Evolutionary conservation across 1,140 invertebrate species (phyloP), one percentile per base, ranked within the genome.

Genomic region (Orussus abietinus): DNA sequence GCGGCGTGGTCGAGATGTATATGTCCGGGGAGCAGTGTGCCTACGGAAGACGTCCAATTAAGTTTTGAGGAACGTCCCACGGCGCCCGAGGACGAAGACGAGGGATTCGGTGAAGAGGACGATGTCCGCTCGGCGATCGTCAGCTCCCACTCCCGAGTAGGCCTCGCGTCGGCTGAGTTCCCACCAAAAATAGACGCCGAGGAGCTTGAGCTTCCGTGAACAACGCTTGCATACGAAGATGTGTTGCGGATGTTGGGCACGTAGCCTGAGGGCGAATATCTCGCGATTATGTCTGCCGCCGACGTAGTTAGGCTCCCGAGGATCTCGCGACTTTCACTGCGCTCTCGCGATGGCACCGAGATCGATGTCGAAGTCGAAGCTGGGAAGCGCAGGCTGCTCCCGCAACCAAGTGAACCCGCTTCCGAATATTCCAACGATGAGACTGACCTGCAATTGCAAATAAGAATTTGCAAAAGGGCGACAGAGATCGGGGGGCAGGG

Each of bases 231-330:
- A n/a, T n/a, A n/a, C n/a, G n/a, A n/a, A n/a, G n/a, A n/a, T n/a
- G n/a, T 65, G 37, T 77, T 62, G 37, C 77, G 71, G 4, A 77
- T 75, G 17, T 77, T 71, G 5, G 81, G 79, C 34, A 80, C 71
- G 57, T 84, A 83, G 44, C 78, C 77, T 4, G 75, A 62, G 5
- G 80, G 78, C 1, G 79, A 82, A 51, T 82, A 83, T 49, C 80
- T 80, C 39, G 76, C 77, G 49, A 77, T 77, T 3, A 82, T 53
- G 31, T 83, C 81, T 2, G 77, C 75, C 0, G 76, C 69, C 0
- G 74, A 76, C 55, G 77, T 72, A 5, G 57, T 55, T 26, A 69
- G 38, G 21, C 68, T 59, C 4, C 61, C 62, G 4, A 57, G 25
- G 6, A 57, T 22, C 1, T 26, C 15, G 25, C 30, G 21, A 37